Evolutionary conservation across 2,797 vertebrate species (phyloP).

Genomic region (Arctocebus calabarensis): DNA sequence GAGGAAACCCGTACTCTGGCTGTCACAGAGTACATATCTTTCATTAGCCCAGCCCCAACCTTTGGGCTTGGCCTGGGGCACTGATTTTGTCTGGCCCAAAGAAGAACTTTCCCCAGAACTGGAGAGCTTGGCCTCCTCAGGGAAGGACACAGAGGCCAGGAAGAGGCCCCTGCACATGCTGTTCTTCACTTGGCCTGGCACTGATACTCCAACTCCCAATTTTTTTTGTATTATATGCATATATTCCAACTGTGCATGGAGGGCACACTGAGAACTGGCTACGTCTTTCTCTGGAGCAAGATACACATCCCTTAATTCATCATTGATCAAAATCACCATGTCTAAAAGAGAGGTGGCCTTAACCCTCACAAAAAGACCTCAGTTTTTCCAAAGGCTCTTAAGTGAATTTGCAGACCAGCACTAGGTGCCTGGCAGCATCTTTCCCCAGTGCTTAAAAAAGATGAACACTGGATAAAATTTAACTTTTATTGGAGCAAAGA

Average conservation of each 20-base stretch:
- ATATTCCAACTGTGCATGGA: background rate
- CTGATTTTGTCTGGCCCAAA: background rate
- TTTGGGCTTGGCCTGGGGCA: background rate
- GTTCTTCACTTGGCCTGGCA: background rate
- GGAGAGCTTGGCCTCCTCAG: background rate
- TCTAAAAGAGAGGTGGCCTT: background rate
- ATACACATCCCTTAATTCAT: background rate
- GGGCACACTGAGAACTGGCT: background rate
- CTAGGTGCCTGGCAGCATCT: background rate
- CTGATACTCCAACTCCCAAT: background rate
- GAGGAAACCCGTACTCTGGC: background rate
- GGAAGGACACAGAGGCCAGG: background rate
- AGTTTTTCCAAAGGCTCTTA: background rate
- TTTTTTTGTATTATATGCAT: background rate
- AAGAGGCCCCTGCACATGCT: background rate
- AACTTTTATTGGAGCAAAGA: conserved; percentile 3
- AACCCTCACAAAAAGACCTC: background rate
- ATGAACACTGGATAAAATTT: background rate
- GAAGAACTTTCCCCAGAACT: background rate
- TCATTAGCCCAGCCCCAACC: background rate
- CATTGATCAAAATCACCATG: background rate
- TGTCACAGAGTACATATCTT: background rate
- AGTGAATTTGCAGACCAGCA: conserved; percentile 20
- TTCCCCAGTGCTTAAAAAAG: background rate
- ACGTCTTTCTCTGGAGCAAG: background rate